Base-by-base conservation (phyloP, 2,797 vertebrate species). In the Crocidura indochinensis region DNA sequence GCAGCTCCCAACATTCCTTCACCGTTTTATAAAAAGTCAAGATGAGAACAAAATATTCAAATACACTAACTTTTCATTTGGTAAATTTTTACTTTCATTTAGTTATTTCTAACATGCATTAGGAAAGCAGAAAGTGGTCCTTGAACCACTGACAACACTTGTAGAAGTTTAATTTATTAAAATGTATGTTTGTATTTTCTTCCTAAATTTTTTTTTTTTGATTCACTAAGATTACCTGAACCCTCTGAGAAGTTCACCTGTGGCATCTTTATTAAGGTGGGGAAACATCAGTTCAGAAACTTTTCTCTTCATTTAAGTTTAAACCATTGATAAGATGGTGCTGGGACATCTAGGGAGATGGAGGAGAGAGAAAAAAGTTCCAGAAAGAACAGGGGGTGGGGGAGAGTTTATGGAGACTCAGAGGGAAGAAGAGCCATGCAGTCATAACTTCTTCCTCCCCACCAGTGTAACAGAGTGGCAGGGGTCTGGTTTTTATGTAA, bases 51-150 rank as follows among this genome's bases (percentile, higher is more conserved):
- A 20, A 60, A 60, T 60, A 20, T 60, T 60, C 56, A 20, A 60
- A 7, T 60, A 60, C 8, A 20, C 56, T 20, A 60, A 60, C 17
- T 60, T 20, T 60, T 60, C 19, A 68, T 79, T 83, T 73, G 80
- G 68, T 26, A n/a, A 88, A 68, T 46, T 85, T 73, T 69, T 67
- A 85, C 14, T n/a, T 90, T 72, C 49, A 83, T 46, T 83, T 82
- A 79, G n/a, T 88, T 83, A 73, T 27, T 65, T 12, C 15, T 26
- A 29, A 24, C 80, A 47, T 20, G 20, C 10, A n/a, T 49, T 71
- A 26, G 80, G 60, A 83, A 93, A 84, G 27, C 51, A 87, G 47
- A 49, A 69, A 87, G 27, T 78, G 19, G 19, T 31, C 15, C 68
- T 46, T 1, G 19, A 79, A 74, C 12, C 46, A 84, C 11, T 73